Percentiles rank a stretch among this genome's conserved stretches.
Evolutionary conservation across 2,797 vertebrate genomes (phyloP).

Genomic region (Lutjanus campechanus): DNA sequence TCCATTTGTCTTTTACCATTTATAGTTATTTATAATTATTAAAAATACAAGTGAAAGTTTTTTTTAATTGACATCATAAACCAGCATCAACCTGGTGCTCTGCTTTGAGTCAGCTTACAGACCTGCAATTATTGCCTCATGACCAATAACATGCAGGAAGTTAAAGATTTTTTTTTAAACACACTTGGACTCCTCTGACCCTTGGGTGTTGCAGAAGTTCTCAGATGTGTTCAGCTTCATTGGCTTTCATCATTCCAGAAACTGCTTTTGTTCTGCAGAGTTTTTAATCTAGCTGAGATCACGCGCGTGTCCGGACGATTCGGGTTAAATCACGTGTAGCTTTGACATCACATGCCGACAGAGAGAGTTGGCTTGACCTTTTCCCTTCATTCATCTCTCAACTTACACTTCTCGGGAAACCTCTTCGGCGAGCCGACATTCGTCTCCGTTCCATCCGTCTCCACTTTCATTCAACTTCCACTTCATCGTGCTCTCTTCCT

Average conservation of each 20-base stretch:
- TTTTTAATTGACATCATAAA: neutral
- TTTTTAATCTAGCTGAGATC: neutral
- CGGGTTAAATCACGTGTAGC: neutral
- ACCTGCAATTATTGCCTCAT: neutral
- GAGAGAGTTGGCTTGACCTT: constrained; percentile 26
- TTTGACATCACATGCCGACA: constrained; percentile 25
- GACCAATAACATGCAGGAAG: neutral
- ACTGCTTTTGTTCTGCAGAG: neutral
- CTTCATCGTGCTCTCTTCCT: constrained; percentile 31
- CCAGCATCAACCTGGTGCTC: neutral
- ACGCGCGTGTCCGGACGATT: neutral
- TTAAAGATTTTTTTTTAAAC: neutral
- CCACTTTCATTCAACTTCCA: constrained; percentile 23
- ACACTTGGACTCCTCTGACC: neutral
- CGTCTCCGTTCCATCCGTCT: constrained; percentile 17
- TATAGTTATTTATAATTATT: no score
- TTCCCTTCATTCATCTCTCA: constrained; percentile 28
- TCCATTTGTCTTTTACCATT: no score
- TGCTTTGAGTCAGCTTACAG: no score
- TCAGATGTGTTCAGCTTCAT: neutral
- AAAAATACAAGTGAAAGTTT: no score
- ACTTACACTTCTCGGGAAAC: constrained; percentile 9
- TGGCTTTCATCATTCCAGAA: constrained; percentile 4
- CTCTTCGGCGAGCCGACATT: constrained; percentile 12
- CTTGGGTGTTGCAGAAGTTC: neutral